phyloP scores from a whole-genome alignment of 1,140 invertebrate genomes.

The Hesperophylax magnus region DNA sequence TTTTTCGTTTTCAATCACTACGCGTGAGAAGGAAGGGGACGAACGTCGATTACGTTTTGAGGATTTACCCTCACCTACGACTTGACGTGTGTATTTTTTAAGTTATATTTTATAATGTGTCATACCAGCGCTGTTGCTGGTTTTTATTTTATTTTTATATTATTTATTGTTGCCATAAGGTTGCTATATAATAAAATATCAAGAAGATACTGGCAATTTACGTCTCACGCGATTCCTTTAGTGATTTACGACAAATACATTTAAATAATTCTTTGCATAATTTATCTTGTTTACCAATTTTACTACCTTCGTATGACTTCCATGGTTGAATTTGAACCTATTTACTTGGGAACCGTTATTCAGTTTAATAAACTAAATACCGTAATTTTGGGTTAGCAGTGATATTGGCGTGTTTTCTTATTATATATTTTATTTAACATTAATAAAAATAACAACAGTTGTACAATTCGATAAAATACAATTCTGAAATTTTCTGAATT shows the following conservation, averaged over 20 bases:
- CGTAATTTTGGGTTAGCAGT: background rate
- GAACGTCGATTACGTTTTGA: no score
- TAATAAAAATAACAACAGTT: no score
- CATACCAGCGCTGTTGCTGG: background rate
- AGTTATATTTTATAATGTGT: background rate
- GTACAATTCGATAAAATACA: no score
- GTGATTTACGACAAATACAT: background rate
- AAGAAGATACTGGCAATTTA: background rate
- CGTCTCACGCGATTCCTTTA: conserved; percentile 7
- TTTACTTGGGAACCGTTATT: background rate
- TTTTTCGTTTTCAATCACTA: no score
- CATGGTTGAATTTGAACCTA: background rate
- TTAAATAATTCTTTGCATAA: conserved; percentile 16
- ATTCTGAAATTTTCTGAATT: no score
- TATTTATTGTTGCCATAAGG: background rate
- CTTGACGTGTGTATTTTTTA: background rate
- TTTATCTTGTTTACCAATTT: background rate
- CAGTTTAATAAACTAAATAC: background rate
- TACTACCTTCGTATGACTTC: background rate
- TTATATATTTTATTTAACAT: background rate
- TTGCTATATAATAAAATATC: no score
- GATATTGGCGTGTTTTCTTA: background rate
- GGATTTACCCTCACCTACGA: no score
- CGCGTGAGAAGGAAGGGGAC: no score
- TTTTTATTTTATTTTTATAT: background rate